phyloP scores from a whole-genome alignment of 35 echinoderm and acorn worm genomes.

The Anneissia japonica region DNA sequence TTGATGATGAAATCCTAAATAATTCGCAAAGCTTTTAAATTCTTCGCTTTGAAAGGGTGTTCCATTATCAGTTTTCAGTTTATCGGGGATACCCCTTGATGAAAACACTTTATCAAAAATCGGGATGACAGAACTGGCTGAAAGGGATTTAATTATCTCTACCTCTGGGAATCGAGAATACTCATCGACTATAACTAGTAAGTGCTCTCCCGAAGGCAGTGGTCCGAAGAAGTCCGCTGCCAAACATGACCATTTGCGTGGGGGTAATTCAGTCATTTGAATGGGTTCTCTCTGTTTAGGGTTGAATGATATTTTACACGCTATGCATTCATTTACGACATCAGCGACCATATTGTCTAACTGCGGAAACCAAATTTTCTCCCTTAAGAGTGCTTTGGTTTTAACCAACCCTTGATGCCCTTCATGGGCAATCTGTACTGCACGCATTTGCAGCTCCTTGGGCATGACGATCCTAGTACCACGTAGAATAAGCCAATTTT shows the following conservation, averaged over 20 bases:
- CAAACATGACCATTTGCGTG: constrained; percentile 6
- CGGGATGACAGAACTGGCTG: constrained; percentile 9
- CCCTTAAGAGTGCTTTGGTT: neutral
- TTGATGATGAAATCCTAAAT: constrained; percentile 61
- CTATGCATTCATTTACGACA: neutral
- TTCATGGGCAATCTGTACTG: neutral
- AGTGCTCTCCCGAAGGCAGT: constrained; percentile 37
- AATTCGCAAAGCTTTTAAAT: constrained; percentile 47
- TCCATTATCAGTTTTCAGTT: neutral
- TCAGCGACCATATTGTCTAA: neutral
- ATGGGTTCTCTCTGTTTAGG: constrained; percentile 14
- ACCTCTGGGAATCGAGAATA: constrained; percentile 14
- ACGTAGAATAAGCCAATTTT: neutral
- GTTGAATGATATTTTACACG: neutral
- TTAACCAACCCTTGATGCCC: neutral
- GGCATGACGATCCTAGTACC: neutral
- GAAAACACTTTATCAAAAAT: constrained; percentile 21
- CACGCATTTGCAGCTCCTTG: neutral
- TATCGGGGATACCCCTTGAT: neutral
- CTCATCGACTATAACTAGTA: neutral
- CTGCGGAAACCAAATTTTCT: neutral
- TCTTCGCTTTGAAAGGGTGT: constrained; percentile 8
- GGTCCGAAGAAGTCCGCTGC: constrained; percentile 42
- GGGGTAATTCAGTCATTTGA: constrained; percentile 18
- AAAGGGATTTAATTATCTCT: constrained; percentile 10